Base-by-base conservation (phyloP, 2,797 vertebrate genomes). In the Silurus lanzhouensis region DNA sequence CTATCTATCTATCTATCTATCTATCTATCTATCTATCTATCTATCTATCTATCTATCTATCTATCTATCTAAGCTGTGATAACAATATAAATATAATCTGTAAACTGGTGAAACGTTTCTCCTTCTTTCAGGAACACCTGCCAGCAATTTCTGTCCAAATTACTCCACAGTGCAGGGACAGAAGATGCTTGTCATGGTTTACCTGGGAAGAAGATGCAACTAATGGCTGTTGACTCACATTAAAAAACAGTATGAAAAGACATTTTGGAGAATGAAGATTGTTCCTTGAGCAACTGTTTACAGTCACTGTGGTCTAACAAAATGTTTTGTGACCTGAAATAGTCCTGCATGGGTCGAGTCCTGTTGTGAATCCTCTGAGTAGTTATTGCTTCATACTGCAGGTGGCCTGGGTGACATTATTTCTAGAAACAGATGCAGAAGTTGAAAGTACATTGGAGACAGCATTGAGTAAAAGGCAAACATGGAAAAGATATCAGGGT, bases 341-440 rank as follows among this genome's bases (percentile, higher is more conserved):
- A 79, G 20, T 75, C 25, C 10, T 60, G 58, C 2, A 60, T 25
- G 38, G 38, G 8, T 72, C 46, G 70, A 72, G 72, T 19, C 12
- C 52, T 60, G 55, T 77, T 60, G 27, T 20, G 19, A 38, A 77
- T 77, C 55, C 27, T 75, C n/a, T 27, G 8, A 38, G 9, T 20
- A 20, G 9, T 60, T 76, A 60, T 20, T 77, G 75, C 9, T 60
- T 77, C 19, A 60, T 31, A 60, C 75, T 38, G 27, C 13, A 31
- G 55, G 27, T 77, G 75, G 25, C 17, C 75, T 74, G 55, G 57
- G n/a, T 80, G 76, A 80, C 57, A 71, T 68, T 14, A 61, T 80
- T 79, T 46, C 44, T 71, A 31, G 12, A 63, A 48, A 70, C 52
- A 60, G 17, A 57, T 15, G 44, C 4, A 17, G 13, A 84, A 77